phyloP scores from a whole-genome alignment of 2,888 invertebrate genomes.

The Ectobius pallidus region DNA sequence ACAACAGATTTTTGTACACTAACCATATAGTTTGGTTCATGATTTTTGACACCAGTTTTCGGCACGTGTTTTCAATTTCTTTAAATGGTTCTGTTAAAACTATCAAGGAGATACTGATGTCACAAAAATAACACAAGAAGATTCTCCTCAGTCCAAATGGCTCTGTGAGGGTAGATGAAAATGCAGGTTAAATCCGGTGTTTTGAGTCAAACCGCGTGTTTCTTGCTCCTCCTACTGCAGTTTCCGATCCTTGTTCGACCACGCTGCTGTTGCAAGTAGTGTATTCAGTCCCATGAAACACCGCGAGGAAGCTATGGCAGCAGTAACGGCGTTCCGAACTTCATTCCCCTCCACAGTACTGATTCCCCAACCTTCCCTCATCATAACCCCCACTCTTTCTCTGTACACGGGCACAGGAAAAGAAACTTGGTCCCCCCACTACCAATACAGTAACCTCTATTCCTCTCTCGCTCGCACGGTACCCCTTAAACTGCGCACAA shows the following conservation, averaged over 20 bases:
- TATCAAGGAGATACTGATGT: background rate
- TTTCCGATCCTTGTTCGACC: slow-evolving; percentile 12
- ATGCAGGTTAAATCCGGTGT: background rate
- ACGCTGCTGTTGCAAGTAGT: slow-evolving; percentile 25
- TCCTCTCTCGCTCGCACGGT: slow-evolving; percentile 39
- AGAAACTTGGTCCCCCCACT: slow-evolving; percentile 47
- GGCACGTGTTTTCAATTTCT: background rate
- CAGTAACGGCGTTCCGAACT: slow-evolving; percentile 19
- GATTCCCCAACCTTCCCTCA: background rate
- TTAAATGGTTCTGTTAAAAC: background rate
- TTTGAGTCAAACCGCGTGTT: slow-evolving; percentile 9
- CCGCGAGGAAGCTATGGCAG: slow-evolving; percentile 32
- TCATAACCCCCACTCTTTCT: slow-evolving; percentile 15
- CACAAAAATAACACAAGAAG: background rate
- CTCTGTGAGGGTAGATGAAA: background rate
- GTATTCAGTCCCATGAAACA: slow-evolving; percentile 48
- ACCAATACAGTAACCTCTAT: slow-evolving; percentile 46
- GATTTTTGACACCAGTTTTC: slow-evolving; percentile 2
- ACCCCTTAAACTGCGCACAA: slow-evolving; percentile 52
- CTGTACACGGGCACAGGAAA: slow-evolving; percentile 40
- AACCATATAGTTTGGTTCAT: slow-evolving; percentile 17
- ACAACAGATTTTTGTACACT: background rate
- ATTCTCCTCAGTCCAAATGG: background rate
- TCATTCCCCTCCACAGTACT: background rate
- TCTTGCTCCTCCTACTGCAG: slow-evolving; percentile 1